Percentiles rank a stretch among this genome's conserved stretches.
Evolutionary conservation across 2,113 vertebrate species (phyloP).

Genomic region (Gallinago undulata): DNA sequence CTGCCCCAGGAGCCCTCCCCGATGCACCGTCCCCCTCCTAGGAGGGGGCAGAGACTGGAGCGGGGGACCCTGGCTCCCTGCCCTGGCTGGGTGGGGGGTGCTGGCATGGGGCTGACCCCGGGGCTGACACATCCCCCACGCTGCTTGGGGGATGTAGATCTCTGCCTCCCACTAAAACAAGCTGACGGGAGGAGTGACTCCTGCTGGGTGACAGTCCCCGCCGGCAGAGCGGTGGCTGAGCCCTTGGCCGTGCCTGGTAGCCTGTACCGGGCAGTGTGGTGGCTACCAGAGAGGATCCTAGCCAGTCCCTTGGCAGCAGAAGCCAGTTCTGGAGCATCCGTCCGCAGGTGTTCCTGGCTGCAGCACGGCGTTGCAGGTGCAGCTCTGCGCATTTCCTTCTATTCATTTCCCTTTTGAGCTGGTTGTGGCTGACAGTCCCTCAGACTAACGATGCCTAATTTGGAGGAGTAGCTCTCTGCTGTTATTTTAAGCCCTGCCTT

Average conservation of each 20-base stretch:
- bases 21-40: accelerated
- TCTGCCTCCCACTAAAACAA: background rate
- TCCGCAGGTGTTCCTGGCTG: background rate
- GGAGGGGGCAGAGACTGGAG: background rate
- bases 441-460: background rate
- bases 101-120: background rate
- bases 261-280: background rate
- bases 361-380: background rate
- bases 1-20: background rate
- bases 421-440: background rate
- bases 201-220: background rate
- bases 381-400: background rate
- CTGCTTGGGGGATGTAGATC: background rate
- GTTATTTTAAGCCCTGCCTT: background rate
- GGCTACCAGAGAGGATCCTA: background rate
- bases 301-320: background rate
- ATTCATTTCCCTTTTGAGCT: background rate
- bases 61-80: background rate
- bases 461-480: background rate
- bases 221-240: background rate
- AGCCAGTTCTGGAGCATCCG: background rate
- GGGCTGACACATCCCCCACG: accelerated
- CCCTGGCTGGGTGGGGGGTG: background rate
- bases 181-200: background rate
- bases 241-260: background rate